These are phyloP conservation scores for Huso huso DNA, from an alignment of 2,797 vertebrate species.

Conservation along the genomic window DNA sequence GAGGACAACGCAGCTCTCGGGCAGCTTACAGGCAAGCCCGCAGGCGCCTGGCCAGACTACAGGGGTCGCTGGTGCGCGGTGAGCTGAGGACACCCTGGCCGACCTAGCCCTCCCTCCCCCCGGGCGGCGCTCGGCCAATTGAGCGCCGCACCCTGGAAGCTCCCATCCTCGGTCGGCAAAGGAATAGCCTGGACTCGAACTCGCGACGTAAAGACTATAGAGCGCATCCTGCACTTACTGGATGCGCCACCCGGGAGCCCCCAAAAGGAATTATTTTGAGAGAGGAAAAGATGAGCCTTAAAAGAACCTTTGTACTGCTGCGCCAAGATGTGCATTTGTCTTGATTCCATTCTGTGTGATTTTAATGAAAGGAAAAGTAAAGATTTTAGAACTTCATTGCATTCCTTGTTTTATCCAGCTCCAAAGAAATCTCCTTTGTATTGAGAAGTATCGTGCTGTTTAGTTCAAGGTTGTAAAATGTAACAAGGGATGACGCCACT, in stretches of 20 bases:
- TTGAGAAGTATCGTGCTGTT: neutral
- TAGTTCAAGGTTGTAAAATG: neutral
- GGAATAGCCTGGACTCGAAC: no score
- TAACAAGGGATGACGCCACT: neutral
- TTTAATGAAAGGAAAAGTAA: constrained; percentile 63
- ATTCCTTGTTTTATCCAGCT: constrained; percentile 19
- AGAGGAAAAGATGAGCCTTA: neutral
- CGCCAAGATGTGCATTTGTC: constrained; percentile 44
- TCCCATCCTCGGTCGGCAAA: no score
- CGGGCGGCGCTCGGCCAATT: no score
- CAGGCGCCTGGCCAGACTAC: no score
- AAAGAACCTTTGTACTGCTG: neutral
- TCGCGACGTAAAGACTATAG: no score
- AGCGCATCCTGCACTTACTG: neutral
- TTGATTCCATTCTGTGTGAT: constrained; percentile 41
- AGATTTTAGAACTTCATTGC: constrained; percentile 60
- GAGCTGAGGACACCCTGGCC: no score
- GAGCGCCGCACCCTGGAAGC: no score
- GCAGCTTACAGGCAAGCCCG: no score
- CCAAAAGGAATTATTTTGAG: neutral
- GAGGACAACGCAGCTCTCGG: no score
- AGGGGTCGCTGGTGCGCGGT: no score
- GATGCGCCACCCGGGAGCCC: neutral
- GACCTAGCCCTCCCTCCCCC: no score
- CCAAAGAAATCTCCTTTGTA: neutral